Evolutionary conservation across 2,888 invertebrate genomes (phyloP).

Genomic region (Agrotis exclamationis): DNA sequence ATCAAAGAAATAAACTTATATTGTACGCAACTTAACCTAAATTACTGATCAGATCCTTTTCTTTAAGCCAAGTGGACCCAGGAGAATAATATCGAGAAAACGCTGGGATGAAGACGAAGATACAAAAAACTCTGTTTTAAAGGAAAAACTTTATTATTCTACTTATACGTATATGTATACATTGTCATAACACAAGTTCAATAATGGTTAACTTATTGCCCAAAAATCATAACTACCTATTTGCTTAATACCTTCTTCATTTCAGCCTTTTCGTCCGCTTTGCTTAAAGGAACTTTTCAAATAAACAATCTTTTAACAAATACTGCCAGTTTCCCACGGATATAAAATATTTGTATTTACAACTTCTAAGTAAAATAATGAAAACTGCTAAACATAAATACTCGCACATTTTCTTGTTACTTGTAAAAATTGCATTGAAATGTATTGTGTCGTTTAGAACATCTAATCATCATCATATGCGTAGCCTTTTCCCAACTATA

Average conservation of each 20-base stretch:
- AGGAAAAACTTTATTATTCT: background rate
- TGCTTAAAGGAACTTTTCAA: conserved; percentile 47
- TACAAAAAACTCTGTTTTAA: background rate
- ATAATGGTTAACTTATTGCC: background rate
- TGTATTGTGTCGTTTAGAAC: background rate
- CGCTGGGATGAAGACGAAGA: conserved; percentile 55
- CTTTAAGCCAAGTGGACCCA: conserved; percentile 59
- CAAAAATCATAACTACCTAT: background rate
- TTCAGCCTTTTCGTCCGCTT: conserved; percentile 52
- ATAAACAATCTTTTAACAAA: background rate
- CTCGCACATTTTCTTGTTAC: background rate
- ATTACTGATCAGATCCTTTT: conserved; percentile 10
- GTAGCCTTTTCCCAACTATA: no score
- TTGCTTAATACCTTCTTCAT: conserved; percentile 48
- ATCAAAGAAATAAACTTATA: no score
- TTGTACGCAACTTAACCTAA: no score
- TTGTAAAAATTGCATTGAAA: background rate
- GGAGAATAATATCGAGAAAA: conserved; percentile 31
- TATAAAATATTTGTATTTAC: background rate
- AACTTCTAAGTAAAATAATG: no score
- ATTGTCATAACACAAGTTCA: background rate
- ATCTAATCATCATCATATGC: background rate
- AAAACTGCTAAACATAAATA: background rate
- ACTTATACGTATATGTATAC: rapidly evolving
- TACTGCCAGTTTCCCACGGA: no score